Evolutionary conservation across 2,888 invertebrate genomes (phyloP).

Genomic region (Melipona beecheii): DNA sequence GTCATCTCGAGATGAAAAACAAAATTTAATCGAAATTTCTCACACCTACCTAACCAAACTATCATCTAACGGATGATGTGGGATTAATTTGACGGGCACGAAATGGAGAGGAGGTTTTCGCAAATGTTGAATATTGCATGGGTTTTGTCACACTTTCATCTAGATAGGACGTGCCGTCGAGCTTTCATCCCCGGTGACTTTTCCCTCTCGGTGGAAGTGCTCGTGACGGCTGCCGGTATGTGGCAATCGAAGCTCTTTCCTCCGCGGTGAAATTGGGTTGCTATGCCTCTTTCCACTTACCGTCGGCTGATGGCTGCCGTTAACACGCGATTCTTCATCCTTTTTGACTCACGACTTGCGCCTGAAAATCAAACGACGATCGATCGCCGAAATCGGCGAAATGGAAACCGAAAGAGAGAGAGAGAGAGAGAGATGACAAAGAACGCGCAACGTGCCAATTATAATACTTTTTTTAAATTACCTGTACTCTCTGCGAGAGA

Average conservation of each 20-base stretch:
- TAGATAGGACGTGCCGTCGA: constrained; percentile 7
- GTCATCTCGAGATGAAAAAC: too few relatives aligned
- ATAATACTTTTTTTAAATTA: constrained; percentile 42
- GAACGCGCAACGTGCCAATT: constrained; percentile 40
- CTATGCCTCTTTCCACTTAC: constrained; percentile 45
- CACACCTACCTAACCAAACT: background rate
- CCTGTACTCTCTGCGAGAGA: constrained; percentile 20
- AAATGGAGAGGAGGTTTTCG: background rate
- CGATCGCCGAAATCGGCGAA: too few relatives aligned
- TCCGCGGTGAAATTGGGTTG: constrained; percentile 60
- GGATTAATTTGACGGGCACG: background rate
- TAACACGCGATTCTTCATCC: constrained; percentile 34
- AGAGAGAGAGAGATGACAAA: background rate
- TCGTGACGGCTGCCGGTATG: constrained; percentile 52
- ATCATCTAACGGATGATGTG: background rate
- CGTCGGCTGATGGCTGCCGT: constrained; percentile 27
- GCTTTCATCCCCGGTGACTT: constrained; percentile 37
- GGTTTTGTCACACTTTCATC: constrained; percentile 54
- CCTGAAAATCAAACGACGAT: background rate
- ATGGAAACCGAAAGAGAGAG: background rate
- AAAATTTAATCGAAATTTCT: background rate
- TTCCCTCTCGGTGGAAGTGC: constrained; percentile 53
- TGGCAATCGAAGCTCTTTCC: constrained; percentile 52
- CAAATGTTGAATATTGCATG: constrained; percentile 51
- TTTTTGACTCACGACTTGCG: background rate